Evolutionary conservation across 2,797 vertebrate genomes (phyloP).

Genomic region (Ciconia nigra): DNA sequence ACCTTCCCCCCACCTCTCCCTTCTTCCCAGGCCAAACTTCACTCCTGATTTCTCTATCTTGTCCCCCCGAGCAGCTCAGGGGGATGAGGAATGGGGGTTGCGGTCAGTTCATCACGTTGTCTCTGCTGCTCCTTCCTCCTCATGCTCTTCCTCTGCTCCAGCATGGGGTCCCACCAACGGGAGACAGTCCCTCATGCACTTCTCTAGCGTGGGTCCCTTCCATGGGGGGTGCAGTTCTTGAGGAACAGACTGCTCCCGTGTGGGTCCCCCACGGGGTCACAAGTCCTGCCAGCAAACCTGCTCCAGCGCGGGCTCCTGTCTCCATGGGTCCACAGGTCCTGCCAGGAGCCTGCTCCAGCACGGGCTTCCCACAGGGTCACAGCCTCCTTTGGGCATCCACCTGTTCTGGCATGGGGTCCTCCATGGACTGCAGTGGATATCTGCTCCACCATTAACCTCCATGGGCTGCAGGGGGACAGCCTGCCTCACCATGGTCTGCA

Average conservation of each 20-base stretch:
- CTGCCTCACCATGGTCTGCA: background rate
- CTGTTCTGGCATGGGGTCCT: background rate
- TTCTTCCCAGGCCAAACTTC: background rate
- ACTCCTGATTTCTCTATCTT: background rate
- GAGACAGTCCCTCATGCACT: background rate
- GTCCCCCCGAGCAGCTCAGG: background rate
- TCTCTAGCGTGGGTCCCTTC: background rate
- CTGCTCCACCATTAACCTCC: background rate
- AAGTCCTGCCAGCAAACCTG: no score
- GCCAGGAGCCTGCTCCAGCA: background rate
- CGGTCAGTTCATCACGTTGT: background rate
- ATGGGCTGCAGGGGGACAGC: background rate
- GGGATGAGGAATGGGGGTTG: background rate
- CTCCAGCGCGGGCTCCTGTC: no score
- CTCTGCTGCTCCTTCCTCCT: background rate
- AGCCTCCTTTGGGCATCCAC: background rate
- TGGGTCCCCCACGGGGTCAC: background rate
- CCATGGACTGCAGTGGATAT: background rate
- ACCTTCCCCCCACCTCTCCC: background rate
- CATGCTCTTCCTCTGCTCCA: background rate
- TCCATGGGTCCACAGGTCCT: background rate
- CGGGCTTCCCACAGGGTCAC: background rate
- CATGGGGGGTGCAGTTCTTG: background rate
- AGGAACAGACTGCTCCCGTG: background rate
- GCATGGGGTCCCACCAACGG: fast-evolving